Conservation (phyloP, 2,888 invertebrate species). For the Phyllotreta striolata region DNA sequence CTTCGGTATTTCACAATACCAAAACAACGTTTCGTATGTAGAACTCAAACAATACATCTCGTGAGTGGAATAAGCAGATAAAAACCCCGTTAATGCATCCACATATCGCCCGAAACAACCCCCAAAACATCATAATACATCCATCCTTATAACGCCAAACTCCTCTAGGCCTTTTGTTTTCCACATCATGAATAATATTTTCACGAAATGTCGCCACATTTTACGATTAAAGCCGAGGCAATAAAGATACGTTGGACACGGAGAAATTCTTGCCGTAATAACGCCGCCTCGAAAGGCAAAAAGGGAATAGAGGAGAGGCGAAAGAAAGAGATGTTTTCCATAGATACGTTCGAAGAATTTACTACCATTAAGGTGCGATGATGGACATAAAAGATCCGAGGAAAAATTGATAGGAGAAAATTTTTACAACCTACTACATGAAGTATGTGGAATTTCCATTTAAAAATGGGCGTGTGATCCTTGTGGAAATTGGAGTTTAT, state of each 20-base stretch:
- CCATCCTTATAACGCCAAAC: too few relatives aligned
- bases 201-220: slow-evolving; percentile 19
- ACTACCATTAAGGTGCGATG: slow-evolving; percentile 7
- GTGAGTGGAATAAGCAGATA: too few relatives aligned
- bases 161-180: slow-evolving; percentile 10
- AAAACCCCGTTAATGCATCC: too few relatives aligned
- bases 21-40: background rate
- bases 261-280: slow-evolving; percentile 17
- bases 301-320: slow-evolving; percentile 13
- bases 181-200: slow-evolving; percentile 19
- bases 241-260: slow-evolving; percentile 15
- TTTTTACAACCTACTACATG: background rate
- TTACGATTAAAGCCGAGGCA: slow-evolving; percentile 15
- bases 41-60: background rate
- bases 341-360: slow-evolving; percentile 12
- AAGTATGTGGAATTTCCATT: too few relatives aligned
- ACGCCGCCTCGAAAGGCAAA: slow-evolving; percentile 8
- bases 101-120: too few relatives aligned
- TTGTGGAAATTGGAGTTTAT: too few relatives aligned
- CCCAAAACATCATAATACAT: too few relatives aligned
- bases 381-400: background rate
- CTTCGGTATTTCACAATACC: slow-evolving; percentile 1
- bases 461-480: too few relatives aligned
- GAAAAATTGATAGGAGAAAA: background rate
- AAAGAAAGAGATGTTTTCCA: slow-evolving; percentile 17